A percentile compares a stretch with the other conserved stretches of the same genome.
Conservation (phyloP, 2,113 vertebrate genomes). For the Prionailurus bengalensis region DNA sequence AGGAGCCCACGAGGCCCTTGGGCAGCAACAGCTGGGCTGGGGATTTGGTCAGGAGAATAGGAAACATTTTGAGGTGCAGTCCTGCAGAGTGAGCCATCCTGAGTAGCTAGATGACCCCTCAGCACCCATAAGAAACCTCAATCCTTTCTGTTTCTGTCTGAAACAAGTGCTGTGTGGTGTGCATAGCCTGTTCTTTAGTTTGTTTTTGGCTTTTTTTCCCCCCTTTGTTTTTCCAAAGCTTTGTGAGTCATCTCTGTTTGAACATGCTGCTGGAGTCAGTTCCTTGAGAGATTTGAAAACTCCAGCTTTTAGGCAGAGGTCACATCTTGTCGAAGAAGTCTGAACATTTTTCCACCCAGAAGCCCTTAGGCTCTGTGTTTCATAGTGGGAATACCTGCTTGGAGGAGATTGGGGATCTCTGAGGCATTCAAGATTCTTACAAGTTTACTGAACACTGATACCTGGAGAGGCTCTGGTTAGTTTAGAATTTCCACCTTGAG, state of each 20-base stretch:
- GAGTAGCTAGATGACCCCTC: background rate
- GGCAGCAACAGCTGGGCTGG: background rate
- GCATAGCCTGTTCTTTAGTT: background rate
- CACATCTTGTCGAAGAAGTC: background rate
- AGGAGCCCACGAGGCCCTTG: background rate
- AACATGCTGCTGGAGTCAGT: background rate
- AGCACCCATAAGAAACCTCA: background rate
- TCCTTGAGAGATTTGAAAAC: background rate
- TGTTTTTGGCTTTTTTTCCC: background rate
- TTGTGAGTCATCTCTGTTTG: background rate
- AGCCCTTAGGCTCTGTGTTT: background rate
- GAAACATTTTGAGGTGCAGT: background rate
- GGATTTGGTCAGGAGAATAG: background rate
- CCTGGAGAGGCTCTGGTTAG: background rate
- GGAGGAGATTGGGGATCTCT: background rate
- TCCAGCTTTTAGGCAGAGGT: background rate
- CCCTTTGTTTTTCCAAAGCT: background rate
- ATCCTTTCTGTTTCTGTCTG: background rate
- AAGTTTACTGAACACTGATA: background rate
- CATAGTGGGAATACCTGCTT: background rate
- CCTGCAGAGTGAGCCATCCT: accelerated
- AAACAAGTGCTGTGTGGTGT: background rate
- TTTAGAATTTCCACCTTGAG: background rate
- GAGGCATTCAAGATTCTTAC: background rate
- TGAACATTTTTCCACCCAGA: background rate